Evolutionary conservation across 2,113 vertebrate species (phyloP).

Genomic region (Ifrita kowaldi): DNA sequence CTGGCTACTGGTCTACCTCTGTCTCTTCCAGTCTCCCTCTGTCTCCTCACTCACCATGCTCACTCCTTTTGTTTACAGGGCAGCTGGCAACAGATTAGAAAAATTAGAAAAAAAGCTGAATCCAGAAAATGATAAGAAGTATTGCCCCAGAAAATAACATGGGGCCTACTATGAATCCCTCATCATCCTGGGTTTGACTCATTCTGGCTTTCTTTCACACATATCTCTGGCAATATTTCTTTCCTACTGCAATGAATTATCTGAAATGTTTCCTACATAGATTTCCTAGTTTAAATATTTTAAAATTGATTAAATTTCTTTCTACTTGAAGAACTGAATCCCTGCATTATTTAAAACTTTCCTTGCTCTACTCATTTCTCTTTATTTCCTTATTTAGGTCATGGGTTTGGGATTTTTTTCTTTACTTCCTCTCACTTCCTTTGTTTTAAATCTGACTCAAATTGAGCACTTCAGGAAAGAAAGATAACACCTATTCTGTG

Average conservation of each 20-base stretch:
- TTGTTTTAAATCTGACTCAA: not conserved
- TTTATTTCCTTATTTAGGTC: not conserved
- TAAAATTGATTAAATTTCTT: not conserved
- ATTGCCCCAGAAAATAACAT: not conserved
- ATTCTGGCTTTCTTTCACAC: not conserved
- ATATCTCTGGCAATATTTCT: not conserved
- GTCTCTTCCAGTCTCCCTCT: not conserved
- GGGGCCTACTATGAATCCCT: not conserved
- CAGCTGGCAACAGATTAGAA: not conserved
- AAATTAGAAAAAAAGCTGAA: not conserved
- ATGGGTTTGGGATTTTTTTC: not conserved
- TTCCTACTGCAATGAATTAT: not conserved
- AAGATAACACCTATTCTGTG: not conserved
- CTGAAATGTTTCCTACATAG: not conserved
- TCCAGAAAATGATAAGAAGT: not conserved
- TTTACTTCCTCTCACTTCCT: not conserved
- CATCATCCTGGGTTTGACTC: not conserved
- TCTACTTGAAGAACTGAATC: not conserved
- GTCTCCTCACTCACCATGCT: not conserved
- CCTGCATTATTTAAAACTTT: not conserved
- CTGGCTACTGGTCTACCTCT: not conserved
- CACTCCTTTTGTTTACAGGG: not conserved
- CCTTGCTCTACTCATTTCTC: not conserved
- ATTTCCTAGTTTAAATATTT: constrained; percentile 3
- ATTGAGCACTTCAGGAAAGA: not conserved